These are phyloP conservation scores for Falco peregrinus DNA, from an alignment of 2,797 vertebrate genomes.

Conservation along the genomic window DNA sequence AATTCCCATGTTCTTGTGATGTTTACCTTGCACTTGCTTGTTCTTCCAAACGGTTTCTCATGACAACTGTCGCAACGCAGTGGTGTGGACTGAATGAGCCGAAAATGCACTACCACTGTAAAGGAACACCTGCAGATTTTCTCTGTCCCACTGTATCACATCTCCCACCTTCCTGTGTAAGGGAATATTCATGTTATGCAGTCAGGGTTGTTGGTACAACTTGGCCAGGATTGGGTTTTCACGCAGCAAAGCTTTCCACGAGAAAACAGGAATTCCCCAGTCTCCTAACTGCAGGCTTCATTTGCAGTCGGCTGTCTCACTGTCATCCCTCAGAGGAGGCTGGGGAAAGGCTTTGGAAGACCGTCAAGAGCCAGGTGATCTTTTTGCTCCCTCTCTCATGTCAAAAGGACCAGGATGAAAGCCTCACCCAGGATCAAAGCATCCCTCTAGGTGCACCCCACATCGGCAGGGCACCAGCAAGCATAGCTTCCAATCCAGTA, in stretches of 20 bases:
- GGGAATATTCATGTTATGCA: rapidly evolving
- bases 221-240: not conserved
- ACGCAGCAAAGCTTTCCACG: not conserved
- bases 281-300: not conserved
- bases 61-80: not conserved
- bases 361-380: not conserved
- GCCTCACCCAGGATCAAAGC: not conserved
- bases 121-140: not conserved
- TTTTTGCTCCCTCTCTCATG: not conserved
- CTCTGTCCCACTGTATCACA: not conserved
- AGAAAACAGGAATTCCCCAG: not conserved
- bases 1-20: not conserved
- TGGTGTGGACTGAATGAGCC: not conserved
- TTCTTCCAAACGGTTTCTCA: not conserved
- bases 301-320: not conserved
- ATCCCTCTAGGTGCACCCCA: not conserved
- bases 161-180: not conserved
- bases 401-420: not conserved
- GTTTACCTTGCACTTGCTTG: not conserved
- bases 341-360: not conserved
- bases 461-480: not conserved
- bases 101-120: not conserved
- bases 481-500: not conserved
- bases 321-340: not conserved
- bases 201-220: not conserved